Evolutionary conservation across 2,113 vertebrate genomes (phyloP).

Genomic region (Dicentrarchus labrax): DNA sequence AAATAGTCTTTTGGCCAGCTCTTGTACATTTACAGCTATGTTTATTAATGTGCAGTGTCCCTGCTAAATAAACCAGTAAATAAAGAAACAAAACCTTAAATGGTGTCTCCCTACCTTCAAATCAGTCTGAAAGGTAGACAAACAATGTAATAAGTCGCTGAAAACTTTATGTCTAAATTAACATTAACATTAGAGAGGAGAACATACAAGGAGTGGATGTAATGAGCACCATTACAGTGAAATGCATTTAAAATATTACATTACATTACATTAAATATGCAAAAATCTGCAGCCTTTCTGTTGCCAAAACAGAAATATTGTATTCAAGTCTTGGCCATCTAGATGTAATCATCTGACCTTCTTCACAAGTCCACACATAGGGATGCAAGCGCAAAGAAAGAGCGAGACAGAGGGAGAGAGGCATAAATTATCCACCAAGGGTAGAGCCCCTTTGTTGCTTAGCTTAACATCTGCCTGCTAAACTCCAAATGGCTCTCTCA

Average conservation of each 20-base stretch:
- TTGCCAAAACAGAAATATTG: background rate
- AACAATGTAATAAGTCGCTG: background rate
- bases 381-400: background rate
- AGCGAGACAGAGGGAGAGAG: background rate
- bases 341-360: background rate
- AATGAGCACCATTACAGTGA: background rate
- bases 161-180: background rate
- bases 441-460: constrained; percentile 10
- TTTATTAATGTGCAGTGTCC: background rate
- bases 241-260: background rate
- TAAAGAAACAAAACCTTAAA: background rate
- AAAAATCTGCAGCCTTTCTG: background rate
- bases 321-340: background rate
- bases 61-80: background rate
- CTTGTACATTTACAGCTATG: background rate
- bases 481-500: background rate
- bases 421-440: constrained; percentile 28
- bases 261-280: too few relatives aligned
- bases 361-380: background rate
- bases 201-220: background rate
- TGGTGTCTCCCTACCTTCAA: background rate
- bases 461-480: constrained; percentile 7
- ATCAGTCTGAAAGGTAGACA: background rate
- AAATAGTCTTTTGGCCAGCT: background rate
- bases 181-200: background rate